Base-by-base conservation (phyloP, 1,140 invertebrate species). In the Drosophila kohkoa region DNA sequence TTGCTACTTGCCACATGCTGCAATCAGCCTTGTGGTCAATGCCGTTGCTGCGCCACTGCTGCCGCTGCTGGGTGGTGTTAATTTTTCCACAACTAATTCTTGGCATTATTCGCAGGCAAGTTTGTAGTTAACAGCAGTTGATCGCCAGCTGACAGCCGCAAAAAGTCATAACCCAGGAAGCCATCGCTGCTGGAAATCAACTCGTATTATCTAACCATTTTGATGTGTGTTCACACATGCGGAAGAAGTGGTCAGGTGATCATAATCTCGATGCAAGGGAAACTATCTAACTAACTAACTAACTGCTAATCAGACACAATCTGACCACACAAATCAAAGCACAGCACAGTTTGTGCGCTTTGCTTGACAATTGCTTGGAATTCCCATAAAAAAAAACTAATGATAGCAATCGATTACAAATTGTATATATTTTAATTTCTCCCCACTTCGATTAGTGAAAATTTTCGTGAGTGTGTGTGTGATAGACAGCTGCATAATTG, bases 71-170 rank as follows among this genome's bases (percentile, higher is more conserved):
- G 73, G 69, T 87, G 85, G 83, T 87, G 83, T 88, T 87, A 87
- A 87, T 87, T 89, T 83, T 89, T 89, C 77, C 83, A 89, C 83
- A 89, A 78, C 83, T 87, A 89, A 87, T 87, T 87, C 82, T 79
- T 87, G 76, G 76, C 83, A 87, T 85, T 85, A 86, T 79, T 70
- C 52, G 75, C 59, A 43, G 67, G 81, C 74, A 65, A 73, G 64
- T 46, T 69, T 57, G 54, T 48, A 55, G 65, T 75, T 71, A 45
- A 35, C 51, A 52, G 48, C 66, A 66, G 59, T 63, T 71, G 76
- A 66, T 67, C 74, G 58, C 20, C 62, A 43, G 11, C 58, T 66
- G 72, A 57, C 68, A 64, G 74, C 77, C 79, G 64, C 85, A 87
- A 75, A 89, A 89, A 89, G 85, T 88, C 77, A 88, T 87, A 89